Base-by-base conservation (phyloP, 2,113 vertebrate genomes). In the Uria aalge region DNA sequence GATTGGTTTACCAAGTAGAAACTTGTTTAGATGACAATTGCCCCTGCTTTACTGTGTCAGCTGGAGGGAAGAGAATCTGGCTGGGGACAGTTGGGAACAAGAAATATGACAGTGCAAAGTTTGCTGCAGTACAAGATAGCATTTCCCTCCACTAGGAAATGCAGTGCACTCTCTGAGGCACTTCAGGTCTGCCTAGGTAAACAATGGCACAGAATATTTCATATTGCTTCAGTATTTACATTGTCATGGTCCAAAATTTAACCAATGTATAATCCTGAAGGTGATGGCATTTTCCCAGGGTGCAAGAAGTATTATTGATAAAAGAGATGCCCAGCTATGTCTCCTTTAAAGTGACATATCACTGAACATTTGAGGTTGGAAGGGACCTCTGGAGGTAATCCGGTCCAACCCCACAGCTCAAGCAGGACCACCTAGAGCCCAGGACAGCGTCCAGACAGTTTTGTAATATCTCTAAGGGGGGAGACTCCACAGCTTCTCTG, bases 131-230 rank as follows among this genome's bases (percentile, higher is more conserved):
- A 56, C 5, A 52, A 66, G 23, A 9, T 9, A 62, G 1, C 2
- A 36, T 76, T 88, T 64, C 4, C 9, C 3, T 73, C 24, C 20
- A 29, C 7, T 40, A 38, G 21, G 26, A 88, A 90, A 72, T 62
- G 38, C n/a, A 71, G 0, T 14, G 3, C 0, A 0, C n/a, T 63
- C 32, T 75, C 66, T 79, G 62, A 84, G 9, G 6, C 2, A 43
- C 3, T 80, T 86, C 30, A 80, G 45, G 5, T 81, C 55, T 91
- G 19, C 1, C 6, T 86, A 67, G 22, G 29, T 50, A 79, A 85
- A 79, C 15, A 56, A 10, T 56, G 8, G 12, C 27, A 86, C 53
- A 4, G 29, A 68, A 22, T 66, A 69, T 56, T 93, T 85, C 1
- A 60, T 68, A 86, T 90, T 79, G 6, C 8, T 41, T 69, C 23